A percentile compares a stretch with the other conserved stretches of the same genome.
Conservation (phyloP, 2,113 vertebrate genomes). For the Ammodytes dubius region DNA sequence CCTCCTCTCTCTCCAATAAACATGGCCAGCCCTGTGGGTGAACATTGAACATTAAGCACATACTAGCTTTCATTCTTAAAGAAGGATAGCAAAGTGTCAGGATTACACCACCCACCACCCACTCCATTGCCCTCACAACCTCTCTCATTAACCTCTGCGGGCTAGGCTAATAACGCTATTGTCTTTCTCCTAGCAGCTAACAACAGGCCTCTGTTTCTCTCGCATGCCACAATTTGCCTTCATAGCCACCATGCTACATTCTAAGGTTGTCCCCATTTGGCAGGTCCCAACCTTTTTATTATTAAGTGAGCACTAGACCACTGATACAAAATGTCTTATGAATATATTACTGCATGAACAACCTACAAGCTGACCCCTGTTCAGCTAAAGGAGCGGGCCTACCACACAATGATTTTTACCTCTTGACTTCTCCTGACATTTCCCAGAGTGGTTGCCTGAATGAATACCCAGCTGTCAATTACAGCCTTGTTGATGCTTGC, state of each 20-base stretch:
- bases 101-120: constrained; percentile 30
- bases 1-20: constrained; percentile 24
- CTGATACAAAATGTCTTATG: constrained; percentile 62
- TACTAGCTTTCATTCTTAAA: constrained; percentile 21
- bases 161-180: constrained; percentile 71
- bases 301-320: constrained; percentile 44
- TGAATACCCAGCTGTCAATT: constrained; percentile 74
- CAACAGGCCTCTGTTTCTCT: constrained; percentile 59
- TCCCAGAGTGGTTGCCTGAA: constrained; percentile 51
- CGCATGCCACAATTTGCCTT: constrained; percentile 34
- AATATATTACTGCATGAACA: no score
- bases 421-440: constrained; percentile 77
- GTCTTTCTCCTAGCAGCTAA: constrained; percentile 56
- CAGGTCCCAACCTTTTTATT: constrained; percentile 48
- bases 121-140: constrained; percentile 44
- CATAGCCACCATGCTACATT: constrained; percentile 47
- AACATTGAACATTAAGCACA: constrained; percentile 25
- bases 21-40: constrained; percentile 23
- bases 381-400: constrained; percentile 19
- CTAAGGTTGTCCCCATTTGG: constrained; percentile 67
- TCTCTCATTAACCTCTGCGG: constrained; percentile 62
- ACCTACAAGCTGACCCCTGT: constrained; percentile 43
- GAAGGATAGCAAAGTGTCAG: constrained; percentile 40
- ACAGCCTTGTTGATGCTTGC: constrained; percentile 60
- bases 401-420: constrained; percentile 56